Evolutionary conservation across 2,797 vertebrate species (phyloP).

Genomic region (Champsocephalus gunnari): DNA sequence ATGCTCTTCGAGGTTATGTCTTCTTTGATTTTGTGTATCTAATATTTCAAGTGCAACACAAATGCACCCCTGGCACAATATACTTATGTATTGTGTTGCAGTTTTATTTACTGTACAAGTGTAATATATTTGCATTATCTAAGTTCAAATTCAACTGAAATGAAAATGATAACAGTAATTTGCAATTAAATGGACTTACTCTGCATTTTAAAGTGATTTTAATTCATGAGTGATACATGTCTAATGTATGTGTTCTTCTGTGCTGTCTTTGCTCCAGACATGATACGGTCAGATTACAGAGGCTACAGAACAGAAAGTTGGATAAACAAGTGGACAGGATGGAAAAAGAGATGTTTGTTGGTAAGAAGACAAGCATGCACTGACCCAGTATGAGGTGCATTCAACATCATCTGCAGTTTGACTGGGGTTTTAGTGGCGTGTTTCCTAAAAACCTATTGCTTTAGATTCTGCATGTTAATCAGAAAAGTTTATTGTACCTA

Average conservation of each 20-base stretch:
- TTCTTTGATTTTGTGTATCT: not conserved
- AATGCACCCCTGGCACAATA: not conserved
- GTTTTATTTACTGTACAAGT: not conserved
- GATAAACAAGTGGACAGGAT: constrained; percentile 77
- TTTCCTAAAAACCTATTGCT: not conserved
- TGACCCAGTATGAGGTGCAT: not conserved
- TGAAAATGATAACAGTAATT: not conserved
- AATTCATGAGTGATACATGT: not conserved
- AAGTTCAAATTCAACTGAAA: not conserved
- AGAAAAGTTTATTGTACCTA: not conserved
- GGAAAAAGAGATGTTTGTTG: constrained; percentile 88
- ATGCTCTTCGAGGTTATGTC: not conserved
- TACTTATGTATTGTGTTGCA: not conserved
- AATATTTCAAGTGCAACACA: not conserved
- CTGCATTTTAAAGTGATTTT: not conserved
- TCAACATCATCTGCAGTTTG: not conserved
- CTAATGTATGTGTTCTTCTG: not conserved
- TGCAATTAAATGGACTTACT: not conserved
- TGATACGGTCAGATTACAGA: constrained; percentile 82
- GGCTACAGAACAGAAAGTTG: constrained; percentile 82
- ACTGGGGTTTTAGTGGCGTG: too few species aligned
- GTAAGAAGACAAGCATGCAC: constrained; percentile 65
- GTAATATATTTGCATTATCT: not conserved
- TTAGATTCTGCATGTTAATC: not conserved
- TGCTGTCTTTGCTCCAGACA: constrained; percentile 77